Evolutionary conservation across 2,888 invertebrate species (phyloP), one percentile per base, ranked within the genome.

Genomic region (Rhagium mordax): DNA sequence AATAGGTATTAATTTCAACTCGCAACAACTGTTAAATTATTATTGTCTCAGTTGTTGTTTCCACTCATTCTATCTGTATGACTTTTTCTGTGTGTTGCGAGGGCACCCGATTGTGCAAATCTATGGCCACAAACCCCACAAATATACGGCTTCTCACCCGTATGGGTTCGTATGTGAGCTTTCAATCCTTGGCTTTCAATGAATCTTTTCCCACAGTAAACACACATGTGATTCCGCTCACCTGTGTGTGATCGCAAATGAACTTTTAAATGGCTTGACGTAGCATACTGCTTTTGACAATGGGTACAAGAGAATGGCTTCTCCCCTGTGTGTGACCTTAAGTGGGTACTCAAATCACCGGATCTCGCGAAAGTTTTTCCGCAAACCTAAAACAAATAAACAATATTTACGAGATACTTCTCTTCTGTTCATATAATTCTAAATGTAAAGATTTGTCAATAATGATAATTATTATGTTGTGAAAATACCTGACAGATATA

Each of bases 261-360:
- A 6, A 85, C 84, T 24, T 80, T 83, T 61, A 85, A 74, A 78
- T 86, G 85, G 65, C 85, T 85, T 0, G 85, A 85, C 3, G 85
- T 85, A 7, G 81, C 80, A 66, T 83, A 86, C 29, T 79, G 78
- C 59, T 85, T 85, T 5, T 80, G 77, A 69, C 86, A 86, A 16
- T 81, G 15, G 0, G 76, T 66, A 61, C 86, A 86, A 5, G 70
- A 48, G 55, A 82, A 86, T 0, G 86, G 86, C 77, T 84, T 84
- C 77, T 86, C 86, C 7, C 85, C 86, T 4, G 85, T 84, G 57
- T 86, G 86, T 5, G 81, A 81, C 55, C 85, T 76, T 80, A 84
- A 82, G 65, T 86, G 86, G 0, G 81, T 84, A 3, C 76, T 74
- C 8, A 86, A 71, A 74, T 86, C 86, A 7, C 85, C 85, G 24